Evolutionary conservation across 2,113 vertebrate species (phyloP).

Genomic region (Sinosuthora webbiana): DNA sequence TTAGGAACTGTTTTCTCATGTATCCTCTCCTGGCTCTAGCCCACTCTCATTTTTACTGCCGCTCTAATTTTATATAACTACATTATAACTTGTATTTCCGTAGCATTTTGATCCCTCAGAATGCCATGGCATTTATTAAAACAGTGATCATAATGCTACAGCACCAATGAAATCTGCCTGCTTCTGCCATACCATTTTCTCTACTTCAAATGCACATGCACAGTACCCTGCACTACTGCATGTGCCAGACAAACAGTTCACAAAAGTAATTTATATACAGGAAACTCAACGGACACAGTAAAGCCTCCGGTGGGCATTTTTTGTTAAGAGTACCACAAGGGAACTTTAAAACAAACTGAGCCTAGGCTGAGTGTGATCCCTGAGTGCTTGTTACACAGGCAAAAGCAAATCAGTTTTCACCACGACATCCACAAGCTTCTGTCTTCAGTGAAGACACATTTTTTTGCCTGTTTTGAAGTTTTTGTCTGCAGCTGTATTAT

Average conservation of each 20-base stretch:
- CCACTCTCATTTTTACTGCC: constrained; percentile 9
- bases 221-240: not conserved
- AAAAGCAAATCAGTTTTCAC: constrained; percentile 20
- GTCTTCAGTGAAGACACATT: not conserved
- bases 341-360: not conserved
- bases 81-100: not conserved
- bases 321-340: not conserved
- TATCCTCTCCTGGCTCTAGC: not conserved
- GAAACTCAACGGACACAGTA: not conserved
- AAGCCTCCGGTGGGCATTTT: not conserved
- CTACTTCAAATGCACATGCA: not conserved
- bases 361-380: not conserved
- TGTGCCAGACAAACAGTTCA: not conserved
- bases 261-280: not conserved
- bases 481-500: not conserved
- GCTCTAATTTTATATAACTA: constrained; percentile 55
- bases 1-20: constrained; percentile 26
- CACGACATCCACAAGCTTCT: not conserved
- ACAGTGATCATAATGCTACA: not conserved
- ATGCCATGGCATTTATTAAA: not conserved
- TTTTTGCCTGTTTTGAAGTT: not conserved
- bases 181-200: not conserved
- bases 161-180: not conserved
- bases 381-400: not conserved
- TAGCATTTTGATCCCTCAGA: not conserved